phyloP scores from a whole-genome alignment of 2,888 invertebrate species.

The Physocephala rufipes region DNA sequence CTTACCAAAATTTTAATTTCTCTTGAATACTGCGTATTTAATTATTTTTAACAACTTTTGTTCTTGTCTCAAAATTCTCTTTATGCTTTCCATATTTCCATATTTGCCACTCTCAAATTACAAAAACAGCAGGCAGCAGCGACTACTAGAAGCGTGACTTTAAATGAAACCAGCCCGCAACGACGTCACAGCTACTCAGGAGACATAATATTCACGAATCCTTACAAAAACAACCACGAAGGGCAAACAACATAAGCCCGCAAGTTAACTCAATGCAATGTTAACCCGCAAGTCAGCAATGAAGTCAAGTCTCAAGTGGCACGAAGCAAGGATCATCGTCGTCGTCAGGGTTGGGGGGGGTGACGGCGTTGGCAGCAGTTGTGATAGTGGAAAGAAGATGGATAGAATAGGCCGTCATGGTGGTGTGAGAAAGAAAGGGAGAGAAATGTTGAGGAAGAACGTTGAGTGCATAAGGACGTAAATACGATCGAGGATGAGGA shows the following conservation, averaged over 20 bases:
- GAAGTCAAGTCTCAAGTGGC: slow-evolving; percentile 21
- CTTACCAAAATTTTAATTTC: no score
- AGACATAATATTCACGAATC: slow-evolving; percentile 17
- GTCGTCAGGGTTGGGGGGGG: background rate
- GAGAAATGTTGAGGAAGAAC: background rate
- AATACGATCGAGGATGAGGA: slow-evolving; percentile 12
- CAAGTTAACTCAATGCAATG: slow-evolving; percentile 29
- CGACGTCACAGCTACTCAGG: background rate
- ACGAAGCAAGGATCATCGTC: no score
- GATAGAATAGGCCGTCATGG: no score
- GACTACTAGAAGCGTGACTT: no score
- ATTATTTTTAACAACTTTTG: no score
- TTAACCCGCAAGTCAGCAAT: no score
- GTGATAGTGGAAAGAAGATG: background rate
- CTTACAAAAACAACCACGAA: slow-evolving; percentile 16
- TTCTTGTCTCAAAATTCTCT: no score
- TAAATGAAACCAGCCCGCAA: no score
- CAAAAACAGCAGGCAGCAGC: no score
- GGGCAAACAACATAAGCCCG: slow-evolving; percentile 7
- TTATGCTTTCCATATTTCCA: no score
- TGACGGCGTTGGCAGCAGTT: background rate
- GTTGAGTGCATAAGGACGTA: background rate
- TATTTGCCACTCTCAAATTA: no score
- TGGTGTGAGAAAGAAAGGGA: background rate
- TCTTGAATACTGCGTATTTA: no score